phyloP scores from a whole-genome alignment of 2,113 vertebrate genomes.

The Phyllostomus discolor region DNA sequence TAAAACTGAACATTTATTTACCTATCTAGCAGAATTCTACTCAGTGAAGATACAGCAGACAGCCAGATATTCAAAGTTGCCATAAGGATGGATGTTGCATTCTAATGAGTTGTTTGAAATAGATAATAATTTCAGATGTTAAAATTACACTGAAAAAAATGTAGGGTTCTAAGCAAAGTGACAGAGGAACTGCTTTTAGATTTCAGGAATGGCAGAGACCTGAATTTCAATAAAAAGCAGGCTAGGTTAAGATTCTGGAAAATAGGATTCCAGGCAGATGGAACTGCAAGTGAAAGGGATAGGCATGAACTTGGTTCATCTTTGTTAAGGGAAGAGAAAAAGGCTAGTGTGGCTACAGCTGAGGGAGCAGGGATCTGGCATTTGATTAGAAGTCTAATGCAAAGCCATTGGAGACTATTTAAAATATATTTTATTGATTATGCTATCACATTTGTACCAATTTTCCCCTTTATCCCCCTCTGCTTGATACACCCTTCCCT shows the following conservation, averaged over 20 bases:
- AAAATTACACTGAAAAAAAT: neutral
- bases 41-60: neutral
- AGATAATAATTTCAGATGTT: neutral
- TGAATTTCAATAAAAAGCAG: slow-evolving; percentile 5
- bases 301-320: neutral
- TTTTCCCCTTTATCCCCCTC: too few species aligned
- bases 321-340: slow-evolving; percentile 1
- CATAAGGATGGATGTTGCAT: neutral
- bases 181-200: neutral
- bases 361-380: neutral
- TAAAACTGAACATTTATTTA: neutral
- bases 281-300: neutral
- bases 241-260: neutral
- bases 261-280: neutral
- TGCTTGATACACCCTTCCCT: too few species aligned
- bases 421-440: too few species aligned
- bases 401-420: neutral
- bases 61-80: neutral
- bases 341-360: neutral
- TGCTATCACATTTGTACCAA: too few species aligned
- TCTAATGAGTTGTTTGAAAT: neutral
- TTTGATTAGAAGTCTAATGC: neutral
- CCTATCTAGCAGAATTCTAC: neutral
- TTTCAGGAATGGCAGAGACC: neutral
- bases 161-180: neutral